These are phyloP conservation scores for Notodromas monacha DNA, from an alignment of 2,888 invertebrate genomes.

Conservation along the genomic window DNA sequence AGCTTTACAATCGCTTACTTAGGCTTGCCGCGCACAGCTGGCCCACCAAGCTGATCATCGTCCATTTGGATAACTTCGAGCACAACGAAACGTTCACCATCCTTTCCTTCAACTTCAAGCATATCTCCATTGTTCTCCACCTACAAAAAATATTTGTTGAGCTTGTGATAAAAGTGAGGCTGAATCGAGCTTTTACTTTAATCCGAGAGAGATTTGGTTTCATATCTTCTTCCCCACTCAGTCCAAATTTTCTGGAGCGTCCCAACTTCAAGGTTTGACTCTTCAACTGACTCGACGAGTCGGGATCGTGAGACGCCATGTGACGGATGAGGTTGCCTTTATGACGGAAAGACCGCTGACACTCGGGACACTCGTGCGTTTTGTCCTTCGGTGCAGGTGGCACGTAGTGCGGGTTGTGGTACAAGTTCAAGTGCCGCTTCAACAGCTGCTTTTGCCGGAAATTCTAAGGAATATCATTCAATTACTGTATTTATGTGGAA, in stretches of 20 bases:
- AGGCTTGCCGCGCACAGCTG: too few relatives aligned
- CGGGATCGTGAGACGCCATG: conserved; percentile 62
- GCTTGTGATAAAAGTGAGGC: conserved; percentile 1
- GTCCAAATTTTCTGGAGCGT: conserved; percentile 34
- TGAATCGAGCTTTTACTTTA: too few relatives aligned
- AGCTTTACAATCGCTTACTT: too few relatives aligned
- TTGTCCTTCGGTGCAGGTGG: conserved; percentile 63
- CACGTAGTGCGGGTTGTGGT: conserved; percentile 62
- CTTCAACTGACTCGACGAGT: conserved; percentile 35
- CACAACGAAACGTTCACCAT: conserved; percentile 59
- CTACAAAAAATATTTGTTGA: conserved; percentile 7
- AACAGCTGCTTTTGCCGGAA: conserved; percentile 62
- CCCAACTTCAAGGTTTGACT: conserved; percentile 42
- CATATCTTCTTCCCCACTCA: too few relatives aligned
- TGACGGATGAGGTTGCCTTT: conserved; percentile 74
- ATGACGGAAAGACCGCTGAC: conserved; percentile 26
- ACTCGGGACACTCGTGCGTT: conserved; percentile 51
- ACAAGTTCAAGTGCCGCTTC: conserved; percentile 58
- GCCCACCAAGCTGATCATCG: conserved; percentile 15
- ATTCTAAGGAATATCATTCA: conserved; percentile 15
- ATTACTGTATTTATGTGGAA: too few relatives aligned
- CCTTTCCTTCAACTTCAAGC: conserved; percentile 31
- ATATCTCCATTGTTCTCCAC: conserved; percentile 14
- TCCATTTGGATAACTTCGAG: conserved; percentile 49
- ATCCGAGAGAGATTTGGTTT: too few relatives aligned